Conservation (phyloP, 1,140 invertebrate genomes). For the Drosophila ananassae region DNA sequence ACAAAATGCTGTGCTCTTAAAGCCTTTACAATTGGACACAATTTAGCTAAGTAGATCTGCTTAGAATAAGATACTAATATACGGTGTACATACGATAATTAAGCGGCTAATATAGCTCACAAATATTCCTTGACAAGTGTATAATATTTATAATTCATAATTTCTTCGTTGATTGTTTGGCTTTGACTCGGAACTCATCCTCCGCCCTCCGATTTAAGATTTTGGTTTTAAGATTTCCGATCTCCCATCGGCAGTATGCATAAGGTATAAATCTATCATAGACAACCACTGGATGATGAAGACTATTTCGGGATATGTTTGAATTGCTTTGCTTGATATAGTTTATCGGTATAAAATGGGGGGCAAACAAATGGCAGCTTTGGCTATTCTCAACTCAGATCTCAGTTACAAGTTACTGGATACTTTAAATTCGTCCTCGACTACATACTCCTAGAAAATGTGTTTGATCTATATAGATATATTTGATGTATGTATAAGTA, state of each 20-base stretch:
- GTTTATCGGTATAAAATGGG: conserved; percentile 46
- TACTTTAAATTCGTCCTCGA: conserved; percentile 50
- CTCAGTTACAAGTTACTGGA: conserved; percentile 12
- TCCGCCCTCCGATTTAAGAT: conserved; percentile 1
- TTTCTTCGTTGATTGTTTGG: conserved; percentile 79
- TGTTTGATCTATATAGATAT: conserved; percentile 28
- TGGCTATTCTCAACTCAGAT: conserved; percentile 55
- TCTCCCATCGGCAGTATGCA: conserved; percentile 1
- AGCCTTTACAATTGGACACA: conserved; percentile 67
- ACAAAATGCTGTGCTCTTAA: conserved; percentile 37
- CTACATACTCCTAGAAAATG: conserved; percentile 27
- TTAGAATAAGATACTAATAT: conserved; percentile 55
- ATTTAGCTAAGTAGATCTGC: conserved; percentile 66
- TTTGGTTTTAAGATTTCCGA: background rate
- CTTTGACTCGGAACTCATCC: conserved; percentile 24
- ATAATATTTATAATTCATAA: conserved; percentile 51
- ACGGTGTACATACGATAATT: conserved; percentile 35
- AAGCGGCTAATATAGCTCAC: conserved; percentile 76
- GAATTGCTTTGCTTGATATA: conserved; percentile 66
- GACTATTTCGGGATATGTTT: conserved; percentile 81
- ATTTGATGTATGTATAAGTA: conserved; percentile 45
- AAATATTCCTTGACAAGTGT: conserved; percentile 55
- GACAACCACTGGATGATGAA: conserved; percentile 77
- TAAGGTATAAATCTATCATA: conserved; percentile 52
- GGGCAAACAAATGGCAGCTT: conserved; percentile 65